Evolutionary conservation across 2,113 vertebrate genomes (phyloP).

Genomic region (Pluvianellus socialis): DNA sequence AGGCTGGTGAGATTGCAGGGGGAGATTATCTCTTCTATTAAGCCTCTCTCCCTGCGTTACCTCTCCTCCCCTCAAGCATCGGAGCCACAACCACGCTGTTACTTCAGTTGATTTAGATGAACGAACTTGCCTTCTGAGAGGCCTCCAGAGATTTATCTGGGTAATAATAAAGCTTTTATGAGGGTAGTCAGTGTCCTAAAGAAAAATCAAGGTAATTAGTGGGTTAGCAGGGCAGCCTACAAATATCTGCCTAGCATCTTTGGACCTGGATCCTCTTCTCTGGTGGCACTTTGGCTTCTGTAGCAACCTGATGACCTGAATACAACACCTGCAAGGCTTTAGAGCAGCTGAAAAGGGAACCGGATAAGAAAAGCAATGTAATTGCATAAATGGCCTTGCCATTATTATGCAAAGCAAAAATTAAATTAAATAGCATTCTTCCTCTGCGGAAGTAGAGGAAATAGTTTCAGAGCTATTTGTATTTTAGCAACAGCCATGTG

Average conservation of each 20-base stretch:
- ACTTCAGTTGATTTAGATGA: neutral
- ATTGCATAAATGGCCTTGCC: neutral
- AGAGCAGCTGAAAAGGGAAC: neutral
- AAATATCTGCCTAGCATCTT: neutral
- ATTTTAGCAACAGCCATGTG: neutral
- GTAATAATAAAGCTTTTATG: neutral
- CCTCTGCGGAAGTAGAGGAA: neutral
- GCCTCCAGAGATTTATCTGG: neutral
- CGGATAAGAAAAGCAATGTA: neutral
- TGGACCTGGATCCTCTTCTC: neutral
- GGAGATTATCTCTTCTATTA: neutral
- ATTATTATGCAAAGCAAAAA: neutral
- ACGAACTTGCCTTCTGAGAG: neutral
- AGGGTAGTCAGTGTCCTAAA: neutral
- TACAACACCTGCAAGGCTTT: neutral
- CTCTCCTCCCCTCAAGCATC: neutral
- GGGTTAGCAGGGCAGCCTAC: neutral
- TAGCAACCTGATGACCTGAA: neutral
- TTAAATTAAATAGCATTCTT: neutral
- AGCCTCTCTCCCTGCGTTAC: neutral
- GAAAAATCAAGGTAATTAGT: conserved; percentile 7
- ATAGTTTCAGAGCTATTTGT: neutral
- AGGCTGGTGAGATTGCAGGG: neutral
- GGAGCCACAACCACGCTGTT: neutral
- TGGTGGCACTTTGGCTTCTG: neutral